Evolutionary conservation across 2,797 vertebrate species (phyloP).

Genomic region (Scarus forsteni): DNA sequence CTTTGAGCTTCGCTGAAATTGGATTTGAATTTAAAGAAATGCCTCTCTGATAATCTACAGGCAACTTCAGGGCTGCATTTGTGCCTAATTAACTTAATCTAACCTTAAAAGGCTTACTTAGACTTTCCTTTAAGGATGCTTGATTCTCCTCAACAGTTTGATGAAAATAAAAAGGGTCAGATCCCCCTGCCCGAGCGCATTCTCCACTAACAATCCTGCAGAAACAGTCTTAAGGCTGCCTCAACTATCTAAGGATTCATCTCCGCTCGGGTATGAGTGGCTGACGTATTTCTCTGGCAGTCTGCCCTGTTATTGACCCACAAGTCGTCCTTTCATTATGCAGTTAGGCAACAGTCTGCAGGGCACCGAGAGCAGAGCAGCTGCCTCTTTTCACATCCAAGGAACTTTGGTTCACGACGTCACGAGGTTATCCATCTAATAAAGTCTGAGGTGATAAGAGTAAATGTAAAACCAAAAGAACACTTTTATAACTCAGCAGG

Average conservation of each 20-base stretch:
- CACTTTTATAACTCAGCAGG: not conserved
- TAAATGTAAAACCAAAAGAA: not conserved
- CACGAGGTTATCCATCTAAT: slow-evolving; percentile 1
- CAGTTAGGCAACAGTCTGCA: slow-evolving; percentile 4
- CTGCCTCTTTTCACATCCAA: slow-evolving; percentile 2
- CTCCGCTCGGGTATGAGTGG: slow-evolving; percentile 1
- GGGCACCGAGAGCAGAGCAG: slow-evolving; percentile 4
- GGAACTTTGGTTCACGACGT: slow-evolving; percentile 4
- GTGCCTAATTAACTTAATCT: slow-evolving; percentile 1
- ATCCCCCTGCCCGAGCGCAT: not conserved
- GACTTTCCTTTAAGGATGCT: not conserved
- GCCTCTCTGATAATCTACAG: not conserved
- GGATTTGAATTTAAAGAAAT: slow-evolving; percentile 1
- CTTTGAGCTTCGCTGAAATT: not conserved
- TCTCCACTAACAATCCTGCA: slow-evolving; percentile 8
- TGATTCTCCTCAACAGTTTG: not conserved
- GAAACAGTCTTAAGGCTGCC: slow-evolving; percentile 1
- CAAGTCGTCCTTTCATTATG: slow-evolving; percentile 9
- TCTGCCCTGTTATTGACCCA: slow-evolving; percentile 23
- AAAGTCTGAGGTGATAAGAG: not conserved
- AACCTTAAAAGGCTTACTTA: not conserved
- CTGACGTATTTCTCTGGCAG: slow-evolving; percentile 7
- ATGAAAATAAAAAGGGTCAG: slow-evolving; percentile 4
- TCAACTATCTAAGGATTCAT: not conserved
- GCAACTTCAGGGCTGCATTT: not conserved